Conservation (phyloP, 53 echinoderm and acorn worm species). For the Actinopyga echinites region DNA sequence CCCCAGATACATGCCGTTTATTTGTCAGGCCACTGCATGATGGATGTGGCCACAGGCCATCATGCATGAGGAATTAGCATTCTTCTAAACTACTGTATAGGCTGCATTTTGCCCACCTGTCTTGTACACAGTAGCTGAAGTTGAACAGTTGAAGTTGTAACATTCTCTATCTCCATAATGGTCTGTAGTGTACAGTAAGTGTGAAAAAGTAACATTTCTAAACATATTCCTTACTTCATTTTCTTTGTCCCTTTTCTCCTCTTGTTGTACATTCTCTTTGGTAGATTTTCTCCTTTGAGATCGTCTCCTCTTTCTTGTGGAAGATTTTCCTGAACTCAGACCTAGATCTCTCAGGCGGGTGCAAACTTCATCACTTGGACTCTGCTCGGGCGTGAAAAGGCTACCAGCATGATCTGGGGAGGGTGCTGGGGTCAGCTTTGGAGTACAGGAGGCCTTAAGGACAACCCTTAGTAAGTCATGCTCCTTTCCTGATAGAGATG, state of each 20-base stretch:
- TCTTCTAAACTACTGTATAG: too few relatives aligned
- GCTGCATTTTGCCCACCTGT: too few relatives aligned
- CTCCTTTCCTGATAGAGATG: neutral
- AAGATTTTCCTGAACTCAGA: neutral
- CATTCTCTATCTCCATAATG: too few relatives aligned
- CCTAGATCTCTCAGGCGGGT: conserved; percentile 23
- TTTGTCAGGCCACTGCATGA: too few relatives aligned
- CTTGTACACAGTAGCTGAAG: too few relatives aligned
- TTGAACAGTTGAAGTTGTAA: too few relatives aligned
- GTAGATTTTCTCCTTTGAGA: conserved; percentile 2
- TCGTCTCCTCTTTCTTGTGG: conserved; percentile 4
- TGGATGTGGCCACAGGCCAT: too few relatives aligned
- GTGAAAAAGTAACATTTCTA: neutral
- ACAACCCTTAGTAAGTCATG: neutral
- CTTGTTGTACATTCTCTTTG: neutral
- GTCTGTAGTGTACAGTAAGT: neutral
- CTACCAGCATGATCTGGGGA: neutral
- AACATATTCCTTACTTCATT: neutral
- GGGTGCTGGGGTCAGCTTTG: neutral
- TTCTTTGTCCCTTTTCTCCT: conserved; percentile 1
- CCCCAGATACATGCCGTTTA: too few relatives aligned
- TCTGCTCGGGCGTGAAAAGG: neutral
- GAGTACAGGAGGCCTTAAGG: neutral
- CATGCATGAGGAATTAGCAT: too few relatives aligned
- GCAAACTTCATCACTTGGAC: neutral